Percentiles rank a stretch among this genome's conserved stretches.
These are phyloP conservation scores for Eledona agricola DNA, from an alignment of 2,888 invertebrate species.

Conservation along the genomic window DNA sequence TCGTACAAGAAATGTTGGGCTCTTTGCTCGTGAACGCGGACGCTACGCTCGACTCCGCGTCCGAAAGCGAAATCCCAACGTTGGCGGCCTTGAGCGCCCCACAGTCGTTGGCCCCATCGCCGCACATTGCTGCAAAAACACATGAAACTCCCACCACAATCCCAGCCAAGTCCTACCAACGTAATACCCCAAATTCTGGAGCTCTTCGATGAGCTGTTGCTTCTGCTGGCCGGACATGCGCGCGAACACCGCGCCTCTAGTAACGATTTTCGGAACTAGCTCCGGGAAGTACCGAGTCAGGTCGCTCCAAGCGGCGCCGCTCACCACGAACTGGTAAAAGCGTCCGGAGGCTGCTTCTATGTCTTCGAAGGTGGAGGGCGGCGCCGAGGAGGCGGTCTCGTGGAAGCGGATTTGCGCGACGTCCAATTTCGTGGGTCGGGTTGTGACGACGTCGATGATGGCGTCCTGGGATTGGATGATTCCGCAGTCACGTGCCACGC, in stretches of 20 bases:
- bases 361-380: constrained; percentile 10
- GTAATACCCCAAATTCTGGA: constrained; percentile 87
- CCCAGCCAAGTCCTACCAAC: constrained; percentile 71
- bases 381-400: not conserved
- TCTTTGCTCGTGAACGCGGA: constrained; percentile 91
- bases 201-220: constrained; percentile 85
- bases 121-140: constrained; percentile 82
- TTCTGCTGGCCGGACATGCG: constrained; percentile 96
- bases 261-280: constrained; percentile 72
- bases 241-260: constrained; percentile 88
- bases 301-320: constrained; percentile 76
- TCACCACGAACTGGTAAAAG: constrained; percentile 53
- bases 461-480: constrained; percentile 64
- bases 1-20: constrained; percentile 85
- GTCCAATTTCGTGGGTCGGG: constrained; percentile 42
- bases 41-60: constrained; percentile 92
- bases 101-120: constrained; percentile 97
- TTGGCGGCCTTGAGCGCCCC: constrained; percentile 93
- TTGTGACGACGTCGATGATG: constrained; percentile 49
- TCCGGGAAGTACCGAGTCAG: constrained; percentile 76
- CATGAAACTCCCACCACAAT: not conserved
- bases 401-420: constrained; percentile 43
- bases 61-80: constrained; percentile 89
- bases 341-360: constrained; percentile 31
- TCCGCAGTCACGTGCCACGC: constrained; percentile 90